phyloP scores from a whole-genome alignment of 2,888 invertebrate species.

The Strigamia maritima region DNA sequence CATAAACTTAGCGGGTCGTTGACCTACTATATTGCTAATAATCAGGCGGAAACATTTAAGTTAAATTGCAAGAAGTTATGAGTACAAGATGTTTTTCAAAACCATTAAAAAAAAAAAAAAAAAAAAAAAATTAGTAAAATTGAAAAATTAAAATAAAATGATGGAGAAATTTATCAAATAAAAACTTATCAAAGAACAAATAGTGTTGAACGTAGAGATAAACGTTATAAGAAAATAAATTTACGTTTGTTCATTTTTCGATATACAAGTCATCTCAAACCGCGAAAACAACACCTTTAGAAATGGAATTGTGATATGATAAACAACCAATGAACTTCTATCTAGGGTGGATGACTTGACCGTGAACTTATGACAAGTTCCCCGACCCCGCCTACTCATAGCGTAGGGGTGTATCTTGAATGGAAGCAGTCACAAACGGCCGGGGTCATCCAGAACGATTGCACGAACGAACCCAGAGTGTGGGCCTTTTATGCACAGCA shows the following conservation, averaged over 20 bases:
- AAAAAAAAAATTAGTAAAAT: neutral
- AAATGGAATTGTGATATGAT: constrained; percentile 29
- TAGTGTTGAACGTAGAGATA: neutral
- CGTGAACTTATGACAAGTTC: constrained; percentile 34
- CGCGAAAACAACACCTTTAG: constrained; percentile 11
- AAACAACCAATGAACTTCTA: constrained; percentile 22
- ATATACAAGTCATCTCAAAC: neutral
- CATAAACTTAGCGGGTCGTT: neutral
- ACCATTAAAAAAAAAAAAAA: neutral
- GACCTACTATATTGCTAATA: constrained; percentile 12
- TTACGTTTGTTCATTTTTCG: neutral
- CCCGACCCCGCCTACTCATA: constrained; percentile 25
- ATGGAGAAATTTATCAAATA: neutral
- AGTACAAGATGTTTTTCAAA: neutral
- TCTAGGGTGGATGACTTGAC: constrained; percentile 30
- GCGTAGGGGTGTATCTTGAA: constrained; percentile 7
- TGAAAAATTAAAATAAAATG: neutral
- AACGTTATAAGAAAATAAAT: neutral
- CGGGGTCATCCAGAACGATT: constrained; percentile 22
- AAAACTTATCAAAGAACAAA: neutral
- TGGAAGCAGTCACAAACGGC: constrained; percentile 5
- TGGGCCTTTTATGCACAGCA: neutral
- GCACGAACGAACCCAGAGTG: constrained; percentile 5
- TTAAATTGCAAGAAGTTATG: neutral
- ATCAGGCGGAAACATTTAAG: constrained; percentile 18